Base-by-base conservation (phyloP, 2,888 invertebrate genomes). In the Drosophila quasianomalipes region DNA sequence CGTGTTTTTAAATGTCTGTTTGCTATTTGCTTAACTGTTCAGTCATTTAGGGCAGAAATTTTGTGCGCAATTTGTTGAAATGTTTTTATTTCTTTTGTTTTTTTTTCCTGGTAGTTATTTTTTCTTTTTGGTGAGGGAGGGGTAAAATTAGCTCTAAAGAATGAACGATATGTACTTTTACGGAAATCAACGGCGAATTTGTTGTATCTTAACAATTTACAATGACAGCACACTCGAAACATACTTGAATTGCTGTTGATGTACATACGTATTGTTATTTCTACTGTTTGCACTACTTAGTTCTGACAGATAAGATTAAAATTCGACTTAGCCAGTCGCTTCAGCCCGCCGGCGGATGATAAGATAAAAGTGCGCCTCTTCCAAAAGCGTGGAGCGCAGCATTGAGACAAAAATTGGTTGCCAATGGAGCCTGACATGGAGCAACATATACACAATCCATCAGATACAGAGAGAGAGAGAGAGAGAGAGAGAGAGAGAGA, bases 201-300 rank as follows among this genome's bases (percentile, higher is more conserved):
- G 68, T 54, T 72, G 77, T 79, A 57, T 72, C 61, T 79, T 76
- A 85, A 71, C 60, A 87, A 87, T 81, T 82, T 85, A 84, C 81
- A 87, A 62, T 70, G 70, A 53, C 61, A 65, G 68, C 47, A 57
- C 53, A 73, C 76, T 75, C 65, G 65, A 52, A 22, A 39, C 63
- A 65, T 72, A 73, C 73, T 78, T 64, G 63, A 81, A 81, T 75
- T 74, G 47, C 65, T n/a, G 52, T 53, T 64, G 70, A 59, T 62
- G 63, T 61, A 61, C 73, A 54, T 71, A 31, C 16, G 51, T 30
- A 30, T 75, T 75, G 60, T 70, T 78, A 39, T 68, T 72, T 65
- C 74, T 80, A 62, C 58, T 85, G 86, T 89, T 85, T 89, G 89
- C 80, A 89, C 81, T 89, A 84, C 86, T 89, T 89, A 89, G 81